phyloP scores from a whole-genome alignment of 2,888 invertebrate genomes.

The Xestia sexstrigata region DNA sequence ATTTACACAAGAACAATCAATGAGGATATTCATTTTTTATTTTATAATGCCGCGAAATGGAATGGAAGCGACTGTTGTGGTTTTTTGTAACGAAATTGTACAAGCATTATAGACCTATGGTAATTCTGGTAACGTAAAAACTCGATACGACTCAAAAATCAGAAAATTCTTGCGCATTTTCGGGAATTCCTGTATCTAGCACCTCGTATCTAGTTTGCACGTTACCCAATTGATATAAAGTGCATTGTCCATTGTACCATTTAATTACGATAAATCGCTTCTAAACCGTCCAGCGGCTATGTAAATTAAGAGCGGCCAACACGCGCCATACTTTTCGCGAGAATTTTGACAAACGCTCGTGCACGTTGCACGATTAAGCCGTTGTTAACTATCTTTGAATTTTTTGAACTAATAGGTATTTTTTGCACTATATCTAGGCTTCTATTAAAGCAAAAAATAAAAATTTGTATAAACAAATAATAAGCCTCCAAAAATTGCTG shows the following conservation, averaged over 20 bases:
- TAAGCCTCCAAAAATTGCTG: too few species aligned
- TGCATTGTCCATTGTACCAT: too few species aligned
- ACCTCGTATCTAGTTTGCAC: neutral
- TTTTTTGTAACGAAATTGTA: neutral
- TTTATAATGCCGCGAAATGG: neutral
- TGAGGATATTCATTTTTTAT: neutral
- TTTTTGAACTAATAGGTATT: too few species aligned
- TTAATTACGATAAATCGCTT: neutral
- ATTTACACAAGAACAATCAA: neutral
- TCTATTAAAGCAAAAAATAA: too few species aligned
- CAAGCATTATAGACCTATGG: neutral
- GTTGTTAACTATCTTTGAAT: too few species aligned
- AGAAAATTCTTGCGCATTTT: neutral
- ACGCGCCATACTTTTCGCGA: too few species aligned
- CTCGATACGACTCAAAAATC: neutral
- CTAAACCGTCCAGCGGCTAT: too few species aligned
- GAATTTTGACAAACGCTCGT: too few species aligned
- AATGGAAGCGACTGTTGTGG: neutral
- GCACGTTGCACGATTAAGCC: too few species aligned
- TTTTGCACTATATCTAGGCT: too few species aligned
- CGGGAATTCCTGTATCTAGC: neutral
- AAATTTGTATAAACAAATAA: too few species aligned
- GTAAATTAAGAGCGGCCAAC: too few species aligned
- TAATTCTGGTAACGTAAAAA: neutral
- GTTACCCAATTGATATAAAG: neutral